Conservation (phyloP, 2,113 vertebrate species). For the Chelonoidis abingdonii region DNA sequence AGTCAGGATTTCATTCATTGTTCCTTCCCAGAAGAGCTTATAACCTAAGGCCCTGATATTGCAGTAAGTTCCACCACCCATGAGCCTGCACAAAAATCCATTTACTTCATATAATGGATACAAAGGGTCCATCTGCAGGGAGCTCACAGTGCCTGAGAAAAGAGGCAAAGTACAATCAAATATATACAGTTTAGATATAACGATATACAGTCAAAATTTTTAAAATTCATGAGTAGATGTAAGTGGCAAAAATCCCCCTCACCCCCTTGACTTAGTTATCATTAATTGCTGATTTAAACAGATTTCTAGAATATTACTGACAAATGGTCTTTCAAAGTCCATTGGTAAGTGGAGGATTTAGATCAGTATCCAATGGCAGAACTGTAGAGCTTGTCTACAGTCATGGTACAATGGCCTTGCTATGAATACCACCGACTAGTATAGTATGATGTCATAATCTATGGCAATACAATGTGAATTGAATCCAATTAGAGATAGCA, state of each 20-base stretch:
- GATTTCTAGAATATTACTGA: background rate
- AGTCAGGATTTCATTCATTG: background rate
- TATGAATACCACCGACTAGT: accelerated
- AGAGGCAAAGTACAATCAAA: background rate
- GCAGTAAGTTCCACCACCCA: background rate
- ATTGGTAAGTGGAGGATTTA: background rate
- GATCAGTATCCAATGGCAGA: background rate
- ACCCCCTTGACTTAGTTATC: background rate
- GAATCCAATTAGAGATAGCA: background rate
- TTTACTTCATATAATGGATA: background rate
- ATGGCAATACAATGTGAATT: background rate
- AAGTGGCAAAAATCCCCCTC: background rate
- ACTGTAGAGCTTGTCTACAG: background rate
- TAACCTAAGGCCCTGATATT: background rate
- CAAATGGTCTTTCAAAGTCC: background rate
- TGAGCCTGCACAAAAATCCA: background rate
- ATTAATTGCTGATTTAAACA: background rate
- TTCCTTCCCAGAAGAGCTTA: background rate
- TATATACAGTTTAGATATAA: background rate
- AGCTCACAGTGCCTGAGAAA: background rate
- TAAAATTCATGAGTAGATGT: background rate
- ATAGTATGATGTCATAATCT: background rate
- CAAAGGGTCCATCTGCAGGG: background rate
- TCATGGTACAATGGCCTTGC: background rate
- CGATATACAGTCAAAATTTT: background rate